Evolutionary conservation across 2,113 vertebrate species (phyloP), one percentile per base, ranked within the genome.

Genomic region (Limanda limanda): DNA sequence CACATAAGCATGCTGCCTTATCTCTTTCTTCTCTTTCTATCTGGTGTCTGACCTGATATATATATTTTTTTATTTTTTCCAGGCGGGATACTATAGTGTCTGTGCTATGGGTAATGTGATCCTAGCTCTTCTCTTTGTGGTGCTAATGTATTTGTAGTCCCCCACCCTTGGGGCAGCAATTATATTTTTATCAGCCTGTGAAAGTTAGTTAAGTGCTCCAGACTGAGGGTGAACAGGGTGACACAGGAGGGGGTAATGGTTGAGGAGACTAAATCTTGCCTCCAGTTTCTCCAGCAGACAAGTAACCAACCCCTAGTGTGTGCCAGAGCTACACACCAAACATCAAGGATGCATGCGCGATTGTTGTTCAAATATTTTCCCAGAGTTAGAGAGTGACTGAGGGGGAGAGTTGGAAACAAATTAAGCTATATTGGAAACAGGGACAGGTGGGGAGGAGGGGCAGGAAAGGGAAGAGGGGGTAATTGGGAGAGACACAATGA

Each of bases 121-220:
- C 82, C 82, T 21, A 62, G 57, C 78, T 82, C 74, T 35, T 80
- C 82, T 90, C 89, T 91, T 88, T 91, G 88, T 92, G 85, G 76
- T 84, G 85, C 87, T 89, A 89, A 91, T 91, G 91, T 90, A 78
- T 84, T 76, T 84, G 60, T 64, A 83, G 68, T 61, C 78, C 79
- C 72, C 68, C 70, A 45, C 82, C 27, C 57, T 25, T 31, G 77
- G 87, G 81, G 79, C 60, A 82, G 67, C 76, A 91, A 85, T 89
- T 87, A 85, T 81, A 83, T 81, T 86, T 93, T 94, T 80, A 94
- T 89, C 85, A 94, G 86, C 85, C 93, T 93, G 86, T 89, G 85
- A 94, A 94, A 92, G 62, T 75, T 89, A 82, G 83, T 74, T 80
- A 86, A 93, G 93, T 82, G 86, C 79, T 73, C 45, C 48, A 21